A percentile compares a stretch with the other conserved stretches of the same genome.
These are phyloP conservation scores for Limnodromus scolopaceus DNA, from an alignment of 2,797 vertebrate genomes.

Conservation along the genomic window DNA sequence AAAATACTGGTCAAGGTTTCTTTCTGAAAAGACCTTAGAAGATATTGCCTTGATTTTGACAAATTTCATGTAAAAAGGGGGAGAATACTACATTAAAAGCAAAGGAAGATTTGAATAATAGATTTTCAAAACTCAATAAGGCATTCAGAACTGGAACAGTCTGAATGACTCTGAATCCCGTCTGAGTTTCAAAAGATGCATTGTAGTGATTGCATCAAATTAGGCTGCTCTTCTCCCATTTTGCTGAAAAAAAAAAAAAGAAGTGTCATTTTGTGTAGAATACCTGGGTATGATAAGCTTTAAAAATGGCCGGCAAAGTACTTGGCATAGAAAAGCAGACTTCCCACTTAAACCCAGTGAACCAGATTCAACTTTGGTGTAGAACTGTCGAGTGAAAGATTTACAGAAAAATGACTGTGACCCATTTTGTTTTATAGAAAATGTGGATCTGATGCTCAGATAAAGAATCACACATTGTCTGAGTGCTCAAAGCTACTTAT, in stretches of 20 bases:
- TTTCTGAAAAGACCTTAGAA: background rate
- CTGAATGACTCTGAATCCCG: conserved; percentile 24
- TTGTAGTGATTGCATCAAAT: conserved; percentile 5
- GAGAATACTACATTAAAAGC: background rate
- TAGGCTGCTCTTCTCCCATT: background rate
- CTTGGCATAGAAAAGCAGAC: background rate
- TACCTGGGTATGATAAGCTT: background rate
- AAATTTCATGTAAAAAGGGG: background rate
- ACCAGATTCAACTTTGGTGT: background rate
- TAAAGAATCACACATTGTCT: background rate
- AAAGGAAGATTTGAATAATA: background rate
- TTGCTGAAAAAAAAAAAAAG: background rate
- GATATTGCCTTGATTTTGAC: background rate
- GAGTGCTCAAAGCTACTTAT: conserved; percentile 43
- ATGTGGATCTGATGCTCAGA: background rate
- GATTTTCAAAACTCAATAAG: conserved; percentile 32
- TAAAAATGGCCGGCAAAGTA: background rate
- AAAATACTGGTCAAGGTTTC: background rate
- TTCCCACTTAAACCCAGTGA: background rate
- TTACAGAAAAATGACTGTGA: background rate
- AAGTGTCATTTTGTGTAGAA: background rate
- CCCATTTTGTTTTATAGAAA: conserved; percentile 3
- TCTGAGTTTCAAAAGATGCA: conserved; percentile 28
- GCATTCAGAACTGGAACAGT: conserved; percentile 21
- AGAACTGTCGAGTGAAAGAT: background rate